A percentile compares a stretch with the other conserved stretches of the same genome.
Conservation (phyloP, 2,113 vertebrate genomes). For the Vicugna pacos region DNA sequence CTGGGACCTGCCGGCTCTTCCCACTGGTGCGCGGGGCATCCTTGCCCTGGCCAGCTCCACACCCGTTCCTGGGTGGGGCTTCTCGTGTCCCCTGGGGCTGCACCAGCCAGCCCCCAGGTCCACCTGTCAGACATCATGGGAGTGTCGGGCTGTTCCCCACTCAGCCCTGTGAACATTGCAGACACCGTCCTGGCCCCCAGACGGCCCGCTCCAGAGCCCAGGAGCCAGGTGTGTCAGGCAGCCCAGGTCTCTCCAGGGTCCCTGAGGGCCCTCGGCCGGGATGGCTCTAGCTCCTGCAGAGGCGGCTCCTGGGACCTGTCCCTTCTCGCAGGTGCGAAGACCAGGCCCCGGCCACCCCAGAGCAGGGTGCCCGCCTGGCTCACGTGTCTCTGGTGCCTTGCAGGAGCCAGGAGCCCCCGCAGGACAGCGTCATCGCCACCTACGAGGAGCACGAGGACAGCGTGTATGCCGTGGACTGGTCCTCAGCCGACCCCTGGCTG, state of each 20-base stretch:
- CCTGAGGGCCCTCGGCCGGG: no score
- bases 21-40: not conserved
- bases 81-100: not conserved
- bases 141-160: not conserved
- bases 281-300: not conserved
- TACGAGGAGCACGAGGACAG: slow-evolving; percentile 99
- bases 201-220: not conserved
- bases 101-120: not conserved
- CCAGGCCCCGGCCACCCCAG: not conserved
- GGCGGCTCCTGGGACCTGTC: not conserved
- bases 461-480: slow-evolving; percentile 98
- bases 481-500: slow-evolving; percentile 97
- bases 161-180: not conserved
- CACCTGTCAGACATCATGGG: not conserved
- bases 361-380: not conserved
- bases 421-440: slow-evolving; percentile 97
- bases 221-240: not conserved
- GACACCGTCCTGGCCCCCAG: not conserved
- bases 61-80: not conserved
- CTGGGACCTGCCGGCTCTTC: not conserved
- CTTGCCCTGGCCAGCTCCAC: not conserved
- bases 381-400: not conserved
- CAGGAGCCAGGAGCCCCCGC: slow-evolving; percentile 95
- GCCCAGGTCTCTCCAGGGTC: no score
- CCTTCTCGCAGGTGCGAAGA: not conserved